Conservation (phyloP, 2,888 invertebrate genomes). For the Rhagium mordax region DNA sequence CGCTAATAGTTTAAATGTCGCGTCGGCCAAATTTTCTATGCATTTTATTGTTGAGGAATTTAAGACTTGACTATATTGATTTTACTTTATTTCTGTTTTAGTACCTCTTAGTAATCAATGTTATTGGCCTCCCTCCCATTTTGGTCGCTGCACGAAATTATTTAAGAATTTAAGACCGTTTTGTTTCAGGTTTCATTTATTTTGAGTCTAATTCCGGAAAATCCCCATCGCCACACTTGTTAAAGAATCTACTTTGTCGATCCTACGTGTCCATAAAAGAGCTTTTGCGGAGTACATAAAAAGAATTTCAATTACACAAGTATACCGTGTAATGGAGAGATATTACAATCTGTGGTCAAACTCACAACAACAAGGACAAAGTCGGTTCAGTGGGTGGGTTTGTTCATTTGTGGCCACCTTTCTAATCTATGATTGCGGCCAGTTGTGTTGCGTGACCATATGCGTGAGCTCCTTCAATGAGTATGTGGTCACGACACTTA, state of each 20-base stretch:
- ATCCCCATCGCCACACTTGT: not conserved
- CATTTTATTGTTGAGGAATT: no score
- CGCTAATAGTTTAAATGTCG: no score
- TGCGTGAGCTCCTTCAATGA: conserved; percentile 58
- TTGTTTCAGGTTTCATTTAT: not conserved
- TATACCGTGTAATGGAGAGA: conserved; percentile 5
- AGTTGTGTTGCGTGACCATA: conserved; percentile 62
- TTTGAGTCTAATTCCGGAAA: not conserved
- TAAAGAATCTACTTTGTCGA: not conserved
- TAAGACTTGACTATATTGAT: no score
- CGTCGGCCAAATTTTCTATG: no score
- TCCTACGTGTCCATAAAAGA: conserved; percentile 17
- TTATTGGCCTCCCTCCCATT: not conserved
- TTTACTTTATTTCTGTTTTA: no score
- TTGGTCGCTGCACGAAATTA: not conserved
- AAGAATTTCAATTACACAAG: conserved; percentile 20
- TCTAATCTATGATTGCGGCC: conserved; percentile 64
- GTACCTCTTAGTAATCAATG: no score
- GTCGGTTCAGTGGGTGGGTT: conserved; percentile 2
- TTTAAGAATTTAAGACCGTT: no score
- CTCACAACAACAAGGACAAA: conserved; percentile 6
- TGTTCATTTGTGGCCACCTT: conserved; percentile 47
- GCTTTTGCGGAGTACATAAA: conserved; percentile 2
- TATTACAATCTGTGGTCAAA: conserved; percentile 6
- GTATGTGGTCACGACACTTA: conserved; percentile 62